phyloP scores from a whole-genome alignment of 2,888 invertebrate genomes.

The Chironomus tentans region DNA sequence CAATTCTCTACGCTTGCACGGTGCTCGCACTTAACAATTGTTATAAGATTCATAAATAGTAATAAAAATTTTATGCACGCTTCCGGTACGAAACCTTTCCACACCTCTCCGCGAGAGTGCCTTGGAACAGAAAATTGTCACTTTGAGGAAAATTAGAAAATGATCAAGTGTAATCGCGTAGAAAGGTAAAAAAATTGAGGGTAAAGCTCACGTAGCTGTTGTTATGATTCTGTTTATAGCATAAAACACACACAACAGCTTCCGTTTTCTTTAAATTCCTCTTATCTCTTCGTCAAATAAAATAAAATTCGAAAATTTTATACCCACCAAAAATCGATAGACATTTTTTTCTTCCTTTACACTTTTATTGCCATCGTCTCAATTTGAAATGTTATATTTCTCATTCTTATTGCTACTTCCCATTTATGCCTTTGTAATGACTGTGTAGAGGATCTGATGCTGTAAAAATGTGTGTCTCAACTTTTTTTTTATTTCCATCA shows the following conservation, averaged over 20 bases:
- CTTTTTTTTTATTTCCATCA: not conserved
- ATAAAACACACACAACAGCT: constrained; percentile 11
- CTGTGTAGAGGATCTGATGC: not conserved
- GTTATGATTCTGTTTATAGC: constrained; percentile 19
- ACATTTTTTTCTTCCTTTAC: no score
- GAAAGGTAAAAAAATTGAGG: not conserved
- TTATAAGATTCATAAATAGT: not conserved
- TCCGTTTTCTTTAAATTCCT: not conserved
- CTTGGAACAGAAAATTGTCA: constrained; percentile 2
- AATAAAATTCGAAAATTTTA: not conserved
- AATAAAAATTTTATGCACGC: not conserved
- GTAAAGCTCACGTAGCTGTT: constrained; percentile 11
- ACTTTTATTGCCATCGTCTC: no score
- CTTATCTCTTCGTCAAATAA: no score
- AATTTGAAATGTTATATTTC: no score
- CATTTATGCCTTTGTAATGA: not conserved
- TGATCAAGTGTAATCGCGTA: constrained; percentile 7
- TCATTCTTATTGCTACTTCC: not conserved
- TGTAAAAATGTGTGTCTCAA: not conserved
- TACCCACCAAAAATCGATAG: not conserved
- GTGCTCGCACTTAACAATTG: not conserved
- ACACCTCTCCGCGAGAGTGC: not conserved
- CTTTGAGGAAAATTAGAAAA: constrained; percentile 20
- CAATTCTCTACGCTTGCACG: not conserved
- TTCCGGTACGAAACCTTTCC: not conserved